Base-by-base conservation (phyloP, 2,888 invertebrate genomes). In the Andrena hattorfiana region DNA sequence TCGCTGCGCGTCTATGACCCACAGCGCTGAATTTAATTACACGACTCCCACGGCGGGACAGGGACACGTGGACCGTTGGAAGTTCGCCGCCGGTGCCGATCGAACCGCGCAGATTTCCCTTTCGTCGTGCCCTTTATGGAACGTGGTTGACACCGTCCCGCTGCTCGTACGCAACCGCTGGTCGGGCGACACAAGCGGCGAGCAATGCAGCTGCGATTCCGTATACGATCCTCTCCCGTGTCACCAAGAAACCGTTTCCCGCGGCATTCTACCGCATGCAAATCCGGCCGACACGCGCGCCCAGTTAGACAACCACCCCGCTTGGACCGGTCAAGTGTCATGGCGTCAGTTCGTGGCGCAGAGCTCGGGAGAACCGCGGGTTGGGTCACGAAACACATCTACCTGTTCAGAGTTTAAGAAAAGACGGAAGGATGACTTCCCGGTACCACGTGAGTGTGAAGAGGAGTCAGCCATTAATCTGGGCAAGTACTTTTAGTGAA, bases 101-200 rank as follows among this genome's bases (percentile, higher is more conserved):
- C 69, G 77, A 70, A 56, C 67, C 60, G 66, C 28, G 30, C 67
- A 77, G 83, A 78, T 84, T 84, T 84, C 83, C 83, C 84, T 84
- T 78, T 84, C 83, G 77, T 78, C 62, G 48, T 69, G 67, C 73
- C 77, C 73, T 73, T 82, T 71, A 69, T 77, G 72, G 76, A 51
- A 69, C 59, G 59, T 42, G 66, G n/a, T 54, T 62, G 54, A 72
- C 72, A 77, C 67, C n/a, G 77, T 67, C 32, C 28, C 56, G 67
- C 67, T 62, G 62, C 54, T 72, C 83, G 54, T 68, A 70, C 70
- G 66, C 51, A 64, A 32, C 30, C 56, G 30, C 48, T 26, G 48
- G 67, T 54, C 48, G 10, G 30, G 16, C 35, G 60, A 30, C 49
- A 48, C 20, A 26, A 32, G 68, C 60, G 51, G 54, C 51, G 48